These are phyloP conservation scores for Casuarius casuarius DNA, from an alignment of 2,113 vertebrate genomes.

Conservation along the genomic window DNA sequence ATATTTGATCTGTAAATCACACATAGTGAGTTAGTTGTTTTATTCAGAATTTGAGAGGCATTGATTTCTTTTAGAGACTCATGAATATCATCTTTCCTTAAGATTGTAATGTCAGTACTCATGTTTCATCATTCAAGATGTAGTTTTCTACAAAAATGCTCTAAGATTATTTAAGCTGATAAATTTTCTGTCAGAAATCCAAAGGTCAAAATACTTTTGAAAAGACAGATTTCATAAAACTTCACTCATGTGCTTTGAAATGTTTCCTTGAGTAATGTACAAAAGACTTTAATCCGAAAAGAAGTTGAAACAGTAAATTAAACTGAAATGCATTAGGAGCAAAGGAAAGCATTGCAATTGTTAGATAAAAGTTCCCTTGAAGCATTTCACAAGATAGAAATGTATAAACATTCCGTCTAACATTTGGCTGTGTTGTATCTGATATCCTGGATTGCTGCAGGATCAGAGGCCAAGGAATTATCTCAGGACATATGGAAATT, in stretches of 20 bases:
- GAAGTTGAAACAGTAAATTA: neutral
- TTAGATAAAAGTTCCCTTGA: neutral
- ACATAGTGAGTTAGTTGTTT: neutral
- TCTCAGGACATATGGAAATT: constrained; percentile 25
- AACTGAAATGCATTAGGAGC: neutral
- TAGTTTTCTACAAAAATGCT: neutral
- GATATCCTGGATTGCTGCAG: neutral
- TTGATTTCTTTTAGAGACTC: neutral
- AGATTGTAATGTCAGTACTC: neutral
- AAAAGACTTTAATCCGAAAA: neutral
- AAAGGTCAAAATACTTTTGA: neutral
- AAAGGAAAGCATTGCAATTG: neutral
- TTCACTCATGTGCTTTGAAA: neutral
- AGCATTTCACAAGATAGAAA: neutral
- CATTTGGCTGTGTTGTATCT: neutral
- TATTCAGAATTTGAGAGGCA: neutral
- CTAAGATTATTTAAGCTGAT: neutral
- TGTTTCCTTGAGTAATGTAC: neutral
- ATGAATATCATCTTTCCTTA: neutral
- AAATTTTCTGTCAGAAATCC: neutral
- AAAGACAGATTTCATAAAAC: neutral
- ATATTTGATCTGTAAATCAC: neutral
- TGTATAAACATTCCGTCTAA: neutral
- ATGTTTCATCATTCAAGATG: neutral
- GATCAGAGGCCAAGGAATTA: constrained; percentile 38